Conservation (phyloP, 2,888 invertebrate species). For the Scaptomyza parva region DNA sequence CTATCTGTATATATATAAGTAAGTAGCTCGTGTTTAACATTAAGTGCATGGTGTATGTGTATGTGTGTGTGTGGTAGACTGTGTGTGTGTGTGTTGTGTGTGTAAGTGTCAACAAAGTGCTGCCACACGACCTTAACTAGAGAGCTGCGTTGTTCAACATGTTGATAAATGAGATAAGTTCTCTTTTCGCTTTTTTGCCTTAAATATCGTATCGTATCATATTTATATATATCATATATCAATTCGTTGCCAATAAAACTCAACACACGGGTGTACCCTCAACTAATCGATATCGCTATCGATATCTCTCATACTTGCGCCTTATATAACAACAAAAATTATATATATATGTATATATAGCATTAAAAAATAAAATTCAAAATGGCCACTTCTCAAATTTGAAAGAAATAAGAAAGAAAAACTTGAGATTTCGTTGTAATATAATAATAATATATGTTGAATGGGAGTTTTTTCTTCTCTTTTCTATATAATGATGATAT, state of each 20-base stretch:
- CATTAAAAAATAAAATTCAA: slow-evolving; percentile 42
- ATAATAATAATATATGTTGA: too few species aligned
- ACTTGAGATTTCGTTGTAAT: slow-evolving; percentile 57
- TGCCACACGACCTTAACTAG: slow-evolving; percentile 61
- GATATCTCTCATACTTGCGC: too few species aligned
- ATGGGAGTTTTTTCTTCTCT: slow-evolving; percentile 9
- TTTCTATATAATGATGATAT: too few species aligned
- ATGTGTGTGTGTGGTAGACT: slow-evolving; percentile 25
- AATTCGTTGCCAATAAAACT: slow-evolving; percentile 76
- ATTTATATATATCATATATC: slow-evolving; percentile 31
- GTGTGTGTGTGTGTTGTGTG: slow-evolving; percentile 36
- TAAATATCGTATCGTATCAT: slow-evolving; percentile 12
- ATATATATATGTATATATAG: slow-evolving; percentile 9
- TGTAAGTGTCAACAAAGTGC: slow-evolving; percentile 67
- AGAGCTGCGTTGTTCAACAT: slow-evolving; percentile 38
- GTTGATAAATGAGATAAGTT: too few species aligned
- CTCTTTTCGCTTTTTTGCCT: too few species aligned
- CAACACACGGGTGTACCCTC: slow-evolving; percentile 72
- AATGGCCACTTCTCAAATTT: slow-evolving; percentile 74
- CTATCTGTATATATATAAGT: slow-evolving; percentile 38
- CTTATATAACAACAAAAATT: slow-evolving; percentile 58
- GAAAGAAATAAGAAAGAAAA: slow-evolving; percentile 40
- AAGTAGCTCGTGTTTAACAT: slow-evolving; percentile 73
- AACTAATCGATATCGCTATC: slow-evolving; percentile 50
- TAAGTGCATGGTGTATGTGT: slow-evolving; percentile 58